A percentile compares a stretch with the other conserved stretches of the same genome.
These are phyloP conservation scores for Chaetorhynchus papuensis DNA, from an alignment of 2,113 vertebrate species.

Conservation along the genomic window DNA sequence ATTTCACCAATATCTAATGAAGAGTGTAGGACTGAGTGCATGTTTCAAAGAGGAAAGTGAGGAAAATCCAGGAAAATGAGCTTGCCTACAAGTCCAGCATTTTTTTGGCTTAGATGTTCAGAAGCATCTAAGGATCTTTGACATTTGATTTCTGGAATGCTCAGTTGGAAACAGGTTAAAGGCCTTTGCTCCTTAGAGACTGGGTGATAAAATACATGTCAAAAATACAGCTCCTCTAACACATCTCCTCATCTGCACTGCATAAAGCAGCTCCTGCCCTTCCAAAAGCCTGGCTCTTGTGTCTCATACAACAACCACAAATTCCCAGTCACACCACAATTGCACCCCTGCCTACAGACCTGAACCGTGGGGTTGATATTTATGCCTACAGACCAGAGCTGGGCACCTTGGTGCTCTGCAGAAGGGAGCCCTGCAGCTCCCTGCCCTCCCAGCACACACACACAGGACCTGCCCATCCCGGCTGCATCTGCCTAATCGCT, in stretches of 20 bases:
- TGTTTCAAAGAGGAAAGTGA: not conserved
- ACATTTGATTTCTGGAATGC: not conserved
- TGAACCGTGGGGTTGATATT: not conserved
- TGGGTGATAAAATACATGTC: not conserved
- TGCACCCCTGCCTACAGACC: not conserved
- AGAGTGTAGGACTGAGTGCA: not conserved
- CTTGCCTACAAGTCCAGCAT: not conserved
- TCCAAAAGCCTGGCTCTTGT: not conserved
- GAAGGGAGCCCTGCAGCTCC: not conserved
- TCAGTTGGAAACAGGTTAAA: not conserved
- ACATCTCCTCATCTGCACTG: not conserved
- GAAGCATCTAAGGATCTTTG: not conserved
- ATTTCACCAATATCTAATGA: not conserved
- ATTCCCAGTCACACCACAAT: not conserved
- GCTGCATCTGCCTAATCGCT: not conserved
- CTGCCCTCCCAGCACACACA: not conserved
- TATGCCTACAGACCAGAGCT: accelerated
- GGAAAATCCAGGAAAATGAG: not conserved
- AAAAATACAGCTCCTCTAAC: not conserved
- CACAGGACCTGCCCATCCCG: not conserved
- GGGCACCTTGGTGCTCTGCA: not conserved
- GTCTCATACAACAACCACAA: not conserved
- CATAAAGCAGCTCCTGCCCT: not conserved
- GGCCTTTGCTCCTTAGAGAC: not conserved
- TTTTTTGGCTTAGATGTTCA: not conserved